These are phyloP conservation scores for Mus spicilegus DNA, from an alignment of 2,113 vertebrate genomes.

Conservation along the genomic window DNA sequence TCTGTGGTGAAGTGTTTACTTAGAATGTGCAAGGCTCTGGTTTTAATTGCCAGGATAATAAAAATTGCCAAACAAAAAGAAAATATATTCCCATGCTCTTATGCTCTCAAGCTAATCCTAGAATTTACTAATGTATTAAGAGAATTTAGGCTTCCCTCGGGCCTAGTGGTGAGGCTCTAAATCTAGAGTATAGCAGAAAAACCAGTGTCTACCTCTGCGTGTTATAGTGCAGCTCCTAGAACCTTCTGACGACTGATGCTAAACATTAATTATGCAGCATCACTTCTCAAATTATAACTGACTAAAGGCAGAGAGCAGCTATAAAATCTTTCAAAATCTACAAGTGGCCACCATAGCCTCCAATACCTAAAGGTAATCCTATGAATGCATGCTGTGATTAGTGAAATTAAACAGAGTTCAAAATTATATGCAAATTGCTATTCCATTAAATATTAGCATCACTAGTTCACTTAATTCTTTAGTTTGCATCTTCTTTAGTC, in stretches of 20 bases:
- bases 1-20: background rate
- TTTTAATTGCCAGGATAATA: background rate
- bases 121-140: background rate
- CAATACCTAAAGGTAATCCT: background rate
- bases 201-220: background rate
- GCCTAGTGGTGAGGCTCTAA: background rate
- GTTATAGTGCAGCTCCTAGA: background rate
- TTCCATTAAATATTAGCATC: background rate
- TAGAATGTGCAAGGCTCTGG: background rate
- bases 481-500: slow-evolving; percentile 39
- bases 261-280: slow-evolving; percentile 40
- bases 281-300: slow-evolving; percentile 43
- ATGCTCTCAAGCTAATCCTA: slow-evolving; percentile 18
- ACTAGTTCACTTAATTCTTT: background rate
- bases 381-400: background rate
- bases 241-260: slow-evolving; percentile 4
- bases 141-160: background rate
- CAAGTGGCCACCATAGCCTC: slow-evolving; percentile 1
- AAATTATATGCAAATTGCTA: slow-evolving; percentile 28
- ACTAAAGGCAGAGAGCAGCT: slow-evolving; percentile 21
- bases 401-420: slow-evolving; percentile 56
- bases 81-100: slow-evolving; percentile 46
- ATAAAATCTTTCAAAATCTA: slow-evolving; percentile 40
- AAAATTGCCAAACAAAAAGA: background rate
- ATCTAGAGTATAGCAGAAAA: background rate